Conservation (phyloP, 1,140 invertebrate genomes). For the Rhopalosiphum padi region DNA sequence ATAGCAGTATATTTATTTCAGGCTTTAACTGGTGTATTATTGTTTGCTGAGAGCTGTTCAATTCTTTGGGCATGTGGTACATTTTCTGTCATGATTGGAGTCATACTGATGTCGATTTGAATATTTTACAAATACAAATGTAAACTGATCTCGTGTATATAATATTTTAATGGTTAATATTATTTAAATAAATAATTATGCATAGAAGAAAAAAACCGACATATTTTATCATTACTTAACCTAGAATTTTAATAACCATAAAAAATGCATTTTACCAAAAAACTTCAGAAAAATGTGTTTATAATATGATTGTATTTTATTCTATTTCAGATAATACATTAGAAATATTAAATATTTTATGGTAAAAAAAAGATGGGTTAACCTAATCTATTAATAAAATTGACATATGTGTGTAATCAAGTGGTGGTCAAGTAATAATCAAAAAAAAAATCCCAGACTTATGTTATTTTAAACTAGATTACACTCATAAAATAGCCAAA, state of each 20-base stretch:
- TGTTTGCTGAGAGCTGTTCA: conserved; percentile 42
- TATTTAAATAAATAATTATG: not conserved
- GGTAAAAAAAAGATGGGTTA: not conserved
- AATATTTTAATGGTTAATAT: too few relatives aligned
- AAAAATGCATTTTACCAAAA: too few relatives aligned
- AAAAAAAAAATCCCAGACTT: too few relatives aligned
- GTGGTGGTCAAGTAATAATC: too few relatives aligned
- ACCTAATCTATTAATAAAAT: not conserved
- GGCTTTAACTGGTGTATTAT: conserved; percentile 34
- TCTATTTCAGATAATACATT: not conserved
- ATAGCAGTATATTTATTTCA: not conserved
- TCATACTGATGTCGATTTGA: conserved; percentile 39
- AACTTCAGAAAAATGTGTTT: not conserved
- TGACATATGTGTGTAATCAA: too few relatives aligned
- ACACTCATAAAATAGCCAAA: not conserved
- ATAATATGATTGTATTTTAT: not conserved
- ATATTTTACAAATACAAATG: not conserved
- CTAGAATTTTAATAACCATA: too few relatives aligned
- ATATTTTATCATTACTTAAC: not conserved
- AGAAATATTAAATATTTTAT: not conserved
- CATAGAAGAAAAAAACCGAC: too few relatives aligned
- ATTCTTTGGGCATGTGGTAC: conserved; percentile 40
- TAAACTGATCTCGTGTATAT: not conserved
- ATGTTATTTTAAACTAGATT: too few relatives aligned
- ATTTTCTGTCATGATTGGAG: conserved; percentile 21